phyloP scores from a whole-genome alignment of 2,113 vertebrate genomes.

The Phycodurus eques region DNA sequence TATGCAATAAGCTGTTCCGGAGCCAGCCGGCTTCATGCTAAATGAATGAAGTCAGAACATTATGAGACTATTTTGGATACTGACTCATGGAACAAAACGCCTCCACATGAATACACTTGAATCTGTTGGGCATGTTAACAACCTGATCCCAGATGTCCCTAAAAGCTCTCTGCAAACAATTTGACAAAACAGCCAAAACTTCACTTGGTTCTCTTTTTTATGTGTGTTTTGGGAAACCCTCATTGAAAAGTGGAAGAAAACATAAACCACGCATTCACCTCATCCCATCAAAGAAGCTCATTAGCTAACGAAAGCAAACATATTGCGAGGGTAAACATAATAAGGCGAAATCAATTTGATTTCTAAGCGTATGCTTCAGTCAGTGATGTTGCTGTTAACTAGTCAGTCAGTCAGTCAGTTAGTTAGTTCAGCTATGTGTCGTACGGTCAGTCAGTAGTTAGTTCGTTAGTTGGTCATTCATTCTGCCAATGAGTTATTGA shows the following conservation, averaged over 20 bases:
- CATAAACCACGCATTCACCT: not conserved
- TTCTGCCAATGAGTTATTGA: not conserved
- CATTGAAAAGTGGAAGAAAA: not conserved
- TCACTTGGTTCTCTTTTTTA: not conserved
- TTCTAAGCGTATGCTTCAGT: not conserved
- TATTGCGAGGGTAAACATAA: not conserved
- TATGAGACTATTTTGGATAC: conserved; percentile 1
- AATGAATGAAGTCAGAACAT: conserved; percentile 7
- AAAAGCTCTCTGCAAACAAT: not conserved
- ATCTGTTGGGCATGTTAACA: not conserved
- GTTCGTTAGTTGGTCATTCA: not conserved
- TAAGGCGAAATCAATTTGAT: not conserved
- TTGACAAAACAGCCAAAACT: not conserved
- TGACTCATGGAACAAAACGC: conserved; percentile 12
- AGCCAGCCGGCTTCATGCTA: not conserved
- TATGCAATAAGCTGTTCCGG: not conserved
- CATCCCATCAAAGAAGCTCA: not conserved
- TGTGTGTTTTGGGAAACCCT: not conserved
- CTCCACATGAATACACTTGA: conserved; percentile 8
- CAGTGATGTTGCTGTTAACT: not conserved
- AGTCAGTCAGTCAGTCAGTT: not conserved
- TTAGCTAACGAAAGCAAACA: not conserved
- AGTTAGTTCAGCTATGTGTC: not conserved
- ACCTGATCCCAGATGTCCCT: not conserved
- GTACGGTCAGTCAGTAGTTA: not conserved